Evolutionary conservation across 2,113 vertebrate genomes (phyloP), one percentile per base, ranked within the genome.

Genomic region (Charina bottae): DNA sequence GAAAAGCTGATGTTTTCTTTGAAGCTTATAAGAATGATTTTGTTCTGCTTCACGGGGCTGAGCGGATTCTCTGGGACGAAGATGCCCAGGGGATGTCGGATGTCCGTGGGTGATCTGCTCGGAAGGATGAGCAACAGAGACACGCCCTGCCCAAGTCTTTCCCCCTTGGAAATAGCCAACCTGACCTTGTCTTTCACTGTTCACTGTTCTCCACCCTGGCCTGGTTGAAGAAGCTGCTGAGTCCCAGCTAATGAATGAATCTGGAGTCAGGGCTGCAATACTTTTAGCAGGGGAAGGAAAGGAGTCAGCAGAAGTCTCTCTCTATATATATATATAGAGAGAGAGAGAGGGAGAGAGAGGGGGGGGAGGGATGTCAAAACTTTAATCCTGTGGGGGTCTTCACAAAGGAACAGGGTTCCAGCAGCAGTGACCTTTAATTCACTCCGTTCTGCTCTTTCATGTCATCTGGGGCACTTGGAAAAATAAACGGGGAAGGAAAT

Each of bases 401-500:
- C 97, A 97, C 97, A 97, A 97, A 98, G 98, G 97, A 97, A 97
- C 96, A 97, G 94, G 94, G 95, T 97, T 98, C 97, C 97, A 98
- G 97, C 88, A 90, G 94, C 92, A 96, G 94, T 98, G 98, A 98
- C 98, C 98, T 98, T 97, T 97, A 97, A 97, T 98, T 97, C 97
- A 97, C 96, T 98, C 95, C 93, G 94, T 6, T 96, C 97, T 97
- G 97, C 96, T 97, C 97, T 97, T 97, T 98, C 97, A 97, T 97
- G 97, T 98, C 95, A 95, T 94, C 91, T 96, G 97, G 94, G 94
- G 97, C 96, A 94, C 88, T 33, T 92, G 90, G 59, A 53, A 7
- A 37, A 33, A 49, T 6, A 55, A 21, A 90, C 37, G 87, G 86
- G 88, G 72, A 89, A 56, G 24, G 42, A 23, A 9, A 23, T 24